Conservation (phyloP, 2,888 invertebrate species). For the Harpalus rubripes region DNA sequence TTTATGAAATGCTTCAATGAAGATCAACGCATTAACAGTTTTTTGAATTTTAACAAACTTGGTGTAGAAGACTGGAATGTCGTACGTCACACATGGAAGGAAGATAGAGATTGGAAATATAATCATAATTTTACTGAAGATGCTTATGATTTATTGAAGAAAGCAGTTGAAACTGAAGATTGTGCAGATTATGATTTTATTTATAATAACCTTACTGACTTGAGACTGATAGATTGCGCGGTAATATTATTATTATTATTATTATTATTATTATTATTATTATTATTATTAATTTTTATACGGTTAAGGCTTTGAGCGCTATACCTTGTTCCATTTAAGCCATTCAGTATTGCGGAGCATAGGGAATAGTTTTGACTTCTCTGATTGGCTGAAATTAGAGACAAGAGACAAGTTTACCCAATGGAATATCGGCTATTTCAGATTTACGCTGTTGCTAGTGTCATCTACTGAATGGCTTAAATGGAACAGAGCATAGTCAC, state of each 20-base stretch:
- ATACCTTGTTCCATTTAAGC: too few species aligned
- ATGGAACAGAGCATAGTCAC: too few species aligned
- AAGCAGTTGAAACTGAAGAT: constrained; percentile 71
- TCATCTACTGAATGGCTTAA: too few species aligned
- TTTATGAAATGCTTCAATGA: constrained; percentile 72
- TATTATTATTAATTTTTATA: too few species aligned
- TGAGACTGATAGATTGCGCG: constrained; percentile 72
- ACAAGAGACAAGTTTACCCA: too few species aligned
- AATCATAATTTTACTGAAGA: constrained; percentile 72
- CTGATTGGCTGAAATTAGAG: too few species aligned
- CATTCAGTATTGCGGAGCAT: too few species aligned
- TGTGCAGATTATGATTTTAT: constrained; percentile 72
- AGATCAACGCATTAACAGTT: constrained; percentile 71
- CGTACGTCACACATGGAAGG: constrained; percentile 68
- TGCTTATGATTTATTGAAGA: constrained; percentile 70
- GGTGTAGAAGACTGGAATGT: constrained; percentile 71
- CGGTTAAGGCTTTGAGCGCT: too few species aligned
- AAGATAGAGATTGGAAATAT: constrained; percentile 69
- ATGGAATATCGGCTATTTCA: too few species aligned
- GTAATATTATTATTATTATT: constrained; percentile 68
- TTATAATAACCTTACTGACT: constrained; percentile 69
- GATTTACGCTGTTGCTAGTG: too few species aligned
- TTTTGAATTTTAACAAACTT: constrained; percentile 72
- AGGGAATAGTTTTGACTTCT: too few species aligned
- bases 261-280: too few species aligned